Evolutionary conservation across 37 sponge, comb jelly and placozoan species (phyloP).

Genomic region (Lycopodina hypogea): DNA sequence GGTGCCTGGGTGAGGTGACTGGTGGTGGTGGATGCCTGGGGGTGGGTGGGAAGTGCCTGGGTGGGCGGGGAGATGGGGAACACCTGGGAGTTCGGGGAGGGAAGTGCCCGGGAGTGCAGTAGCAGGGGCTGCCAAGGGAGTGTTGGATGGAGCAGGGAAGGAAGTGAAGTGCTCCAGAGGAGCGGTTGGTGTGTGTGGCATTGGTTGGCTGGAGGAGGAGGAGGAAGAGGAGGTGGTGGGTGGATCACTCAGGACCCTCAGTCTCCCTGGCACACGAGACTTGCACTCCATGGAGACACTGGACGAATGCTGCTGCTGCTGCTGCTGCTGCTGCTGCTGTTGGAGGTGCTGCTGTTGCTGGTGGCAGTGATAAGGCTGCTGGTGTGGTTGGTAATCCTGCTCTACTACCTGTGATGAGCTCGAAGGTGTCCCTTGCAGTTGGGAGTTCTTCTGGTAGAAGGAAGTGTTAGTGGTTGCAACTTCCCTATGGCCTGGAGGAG

Average conservation of each 20-base stretch:
- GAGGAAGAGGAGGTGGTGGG: background rate
- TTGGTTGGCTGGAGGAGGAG: background rate
- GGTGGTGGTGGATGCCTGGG: too few relatives aligned
- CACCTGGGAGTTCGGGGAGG: background rate
- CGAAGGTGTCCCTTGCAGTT: background rate
- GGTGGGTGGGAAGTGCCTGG: background rate
- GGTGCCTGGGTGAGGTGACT: background rate
- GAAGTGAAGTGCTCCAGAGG: constrained; percentile 29
- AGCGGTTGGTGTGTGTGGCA: constrained; percentile 24
- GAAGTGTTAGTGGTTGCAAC: background rate
- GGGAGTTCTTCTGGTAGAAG: background rate
- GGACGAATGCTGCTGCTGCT: too few relatives aligned
- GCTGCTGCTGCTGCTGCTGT: constrained; percentile 7
- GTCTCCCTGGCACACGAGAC: background rate
- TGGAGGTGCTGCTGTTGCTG: background rate
- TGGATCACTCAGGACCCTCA: background rate
- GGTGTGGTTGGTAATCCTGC: background rate
- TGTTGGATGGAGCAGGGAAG: background rate
- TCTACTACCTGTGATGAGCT: background rate
- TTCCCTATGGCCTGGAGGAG: background rate
- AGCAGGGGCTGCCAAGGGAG: background rate
- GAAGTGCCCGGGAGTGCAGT: background rate
- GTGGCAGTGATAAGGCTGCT: background rate
- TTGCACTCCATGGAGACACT: background rate
- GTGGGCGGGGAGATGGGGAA: background rate